These are phyloP conservation scores for Melanophora roralis DNA, from an alignment of 2,888 invertebrate species.

Conservation along the genomic window DNA sequence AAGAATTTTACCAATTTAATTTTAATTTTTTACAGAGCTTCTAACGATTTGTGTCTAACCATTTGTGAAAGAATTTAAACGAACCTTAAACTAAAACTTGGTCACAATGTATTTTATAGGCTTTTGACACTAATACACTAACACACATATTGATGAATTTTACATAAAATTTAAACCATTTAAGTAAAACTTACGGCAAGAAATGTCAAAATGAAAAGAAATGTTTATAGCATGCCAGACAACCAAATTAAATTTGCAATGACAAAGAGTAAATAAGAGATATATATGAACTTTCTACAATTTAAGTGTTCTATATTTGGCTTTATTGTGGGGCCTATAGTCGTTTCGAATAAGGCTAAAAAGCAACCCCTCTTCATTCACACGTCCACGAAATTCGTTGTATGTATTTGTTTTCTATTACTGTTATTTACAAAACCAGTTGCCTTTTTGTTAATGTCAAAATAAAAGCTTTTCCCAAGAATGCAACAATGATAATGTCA, in stretches of 20 bases:
- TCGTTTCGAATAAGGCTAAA: constrained; percentile 47
- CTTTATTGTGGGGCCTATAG: constrained; percentile 53
- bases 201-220: constrained; percentile 60
- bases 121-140: constrained; percentile 37
- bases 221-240: constrained; percentile 34
- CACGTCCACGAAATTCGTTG: constrained; percentile 43
- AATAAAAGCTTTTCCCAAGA: constrained; percentile 45
- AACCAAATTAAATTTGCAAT: constrained; percentile 17
- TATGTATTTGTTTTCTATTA: too few relatives aligned
- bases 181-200: constrained; percentile 23
- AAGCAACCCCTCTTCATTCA: constrained; percentile 62
- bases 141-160: neutral
- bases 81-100: constrained; percentile 72
- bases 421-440: too few relatives aligned
- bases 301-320: constrained; percentile 32
- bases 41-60: constrained; percentile 75
- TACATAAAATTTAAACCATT: neutral
- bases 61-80: constrained; percentile 76
- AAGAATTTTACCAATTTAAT: constrained; percentile 62
- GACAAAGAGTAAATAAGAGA: constrained; percentile 52
- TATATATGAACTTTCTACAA: constrained; percentile 36
- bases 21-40: constrained; percentile 70
- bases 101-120: constrained; percentile 69
- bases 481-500: neutral
- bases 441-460: constrained; percentile 37